These are phyloP conservation scores for Oriolus oriolus DNA, from an alignment of 2,113 vertebrate genomes.

Conservation along the genomic window DNA sequence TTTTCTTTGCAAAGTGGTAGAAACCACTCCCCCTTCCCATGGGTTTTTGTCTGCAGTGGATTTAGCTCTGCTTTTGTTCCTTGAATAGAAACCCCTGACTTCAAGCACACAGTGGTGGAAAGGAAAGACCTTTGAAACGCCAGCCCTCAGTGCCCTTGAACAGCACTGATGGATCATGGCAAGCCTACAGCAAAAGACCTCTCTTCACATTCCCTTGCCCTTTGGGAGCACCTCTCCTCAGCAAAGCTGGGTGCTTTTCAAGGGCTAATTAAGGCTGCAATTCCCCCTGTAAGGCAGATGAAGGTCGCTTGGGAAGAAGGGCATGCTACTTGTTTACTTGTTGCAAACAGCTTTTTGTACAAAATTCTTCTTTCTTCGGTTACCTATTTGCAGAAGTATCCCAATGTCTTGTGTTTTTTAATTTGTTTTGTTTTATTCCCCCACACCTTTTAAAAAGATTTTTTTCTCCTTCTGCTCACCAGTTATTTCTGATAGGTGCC, in stretches of 20 bases:
- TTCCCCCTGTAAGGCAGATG: not conserved
- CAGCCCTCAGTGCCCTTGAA: not conserved
- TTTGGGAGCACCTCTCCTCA: not conserved
- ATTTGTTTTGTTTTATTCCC: not conserved
- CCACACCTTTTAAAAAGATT: rapidly evolving
- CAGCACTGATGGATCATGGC: not conserved
- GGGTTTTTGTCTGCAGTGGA: not conserved
- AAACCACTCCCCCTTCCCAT: not conserved
- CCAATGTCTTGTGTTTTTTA: not conserved
- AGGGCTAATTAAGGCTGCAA: not conserved
- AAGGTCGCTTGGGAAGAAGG: not conserved
- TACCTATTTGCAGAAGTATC: not conserved
- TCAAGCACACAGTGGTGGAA: not conserved
- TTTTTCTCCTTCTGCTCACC: not conserved
- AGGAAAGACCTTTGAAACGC: not conserved
- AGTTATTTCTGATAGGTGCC: not conserved
- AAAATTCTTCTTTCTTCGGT: not conserved
- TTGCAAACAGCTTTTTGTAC: not conserved
- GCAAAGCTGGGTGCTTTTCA: not conserved
- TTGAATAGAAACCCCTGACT: not conserved
- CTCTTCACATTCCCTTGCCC: not conserved
- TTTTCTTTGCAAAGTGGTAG: not conserved
- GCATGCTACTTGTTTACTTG: not conserved
- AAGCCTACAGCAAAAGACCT: not conserved
- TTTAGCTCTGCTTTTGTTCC: not conserved